Percentiles rank a stretch among this genome's conserved stretches.
Conservation (phyloP, 53 echinoderm and acorn worm genomes). For the Paracentrotus lividus region DNA sequence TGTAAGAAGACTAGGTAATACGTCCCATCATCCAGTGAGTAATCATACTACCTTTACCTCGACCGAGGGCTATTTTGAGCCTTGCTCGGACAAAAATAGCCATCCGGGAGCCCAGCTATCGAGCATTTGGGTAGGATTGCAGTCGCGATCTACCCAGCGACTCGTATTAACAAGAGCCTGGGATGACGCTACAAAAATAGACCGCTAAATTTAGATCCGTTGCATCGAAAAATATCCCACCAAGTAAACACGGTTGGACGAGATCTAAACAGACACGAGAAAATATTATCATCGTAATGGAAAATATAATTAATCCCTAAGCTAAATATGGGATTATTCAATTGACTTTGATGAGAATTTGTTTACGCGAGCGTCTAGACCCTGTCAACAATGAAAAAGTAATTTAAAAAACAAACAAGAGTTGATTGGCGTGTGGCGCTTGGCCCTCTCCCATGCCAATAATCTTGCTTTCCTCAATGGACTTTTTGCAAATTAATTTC, state of each 20-base stretch:
- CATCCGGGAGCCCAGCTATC: conserved; percentile 15
- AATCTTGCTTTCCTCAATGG: not conserved
- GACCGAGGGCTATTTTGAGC: conserved; percentile 43
- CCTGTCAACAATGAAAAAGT: conserved; percentile 1
- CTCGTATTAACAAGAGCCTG: conserved; percentile 38
- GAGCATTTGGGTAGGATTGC: conserved; percentile 32
- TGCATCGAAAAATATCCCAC: not conserved
- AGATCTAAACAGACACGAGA: not conserved
- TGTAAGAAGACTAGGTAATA: conserved; percentile 20
- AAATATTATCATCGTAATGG: not conserved
- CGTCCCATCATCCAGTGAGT: conserved; percentile 4
- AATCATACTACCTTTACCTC: conserved; percentile 39
- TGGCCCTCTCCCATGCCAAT: too few relatives aligned
- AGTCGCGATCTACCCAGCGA: conserved; percentile 13
- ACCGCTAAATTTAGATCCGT: conserved; percentile 50
- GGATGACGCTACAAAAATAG: conserved; percentile 52
- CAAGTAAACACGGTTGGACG: conserved; percentile 39
- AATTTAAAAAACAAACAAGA: conserved; percentile 7
- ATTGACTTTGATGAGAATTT: conserved; percentile 30
- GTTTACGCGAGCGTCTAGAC: not conserved
- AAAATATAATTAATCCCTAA: conserved; percentile 33
- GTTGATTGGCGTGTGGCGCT: not conserved
- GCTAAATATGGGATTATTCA: conserved; percentile 21
- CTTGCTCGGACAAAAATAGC: conserved; percentile 21
- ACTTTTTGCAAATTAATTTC: conserved; percentile 11